Base-by-base conservation (phyloP, 1,140 invertebrate species). In the Sminthurides bifidus region DNA sequence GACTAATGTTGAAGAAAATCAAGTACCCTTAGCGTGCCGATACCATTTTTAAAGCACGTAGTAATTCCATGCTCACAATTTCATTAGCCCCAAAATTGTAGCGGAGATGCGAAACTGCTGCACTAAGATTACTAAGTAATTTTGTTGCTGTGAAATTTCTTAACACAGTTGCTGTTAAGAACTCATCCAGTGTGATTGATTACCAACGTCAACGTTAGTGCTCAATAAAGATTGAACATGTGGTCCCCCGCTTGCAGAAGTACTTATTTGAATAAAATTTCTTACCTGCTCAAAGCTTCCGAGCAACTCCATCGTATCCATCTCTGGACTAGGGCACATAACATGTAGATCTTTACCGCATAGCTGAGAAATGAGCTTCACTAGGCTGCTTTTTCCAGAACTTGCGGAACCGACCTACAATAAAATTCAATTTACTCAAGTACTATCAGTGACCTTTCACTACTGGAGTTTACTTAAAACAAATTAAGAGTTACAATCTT, bases 241-340 rank as follows among this genome's bases (percentile, higher is more conserved):
- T n/a, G 6, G 12, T 14, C 17, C 26, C 19, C 17, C 17, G 4
- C 2, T 17, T 2, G 19, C 15, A 15, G 30, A 33, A 29, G 24
- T 2, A 35, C 6, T 41, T 26, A 52, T 12, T 19, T 14, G 26
- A 3, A 52, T 26, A 24, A 38, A 30, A 33, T n/a, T 3, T 15
- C 35, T 50, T 40, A 92, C 85, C 78, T 97, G 93, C 78, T 97
- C 92, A 71, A 94, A 98, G 35, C 90, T 89, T 46, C 93, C 93
- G 4, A 98, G 75, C 41, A 98, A 79, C 70, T 97, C 93, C 0
- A 85, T 89, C 0, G 92, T 93, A 68, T 97, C 93, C 81, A 92
- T 96, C 37, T 87, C 82, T 31, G 88, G 85, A 68, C 89, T 94
- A 15, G 95, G 82, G n/a, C 82, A 77, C 52, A 97, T 72, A 1